Evolutionary conservation across 2,888 invertebrate genomes (phyloP), one percentile per base, ranked within the genome.

Genomic region (Tinea semifulvella): DNA sequence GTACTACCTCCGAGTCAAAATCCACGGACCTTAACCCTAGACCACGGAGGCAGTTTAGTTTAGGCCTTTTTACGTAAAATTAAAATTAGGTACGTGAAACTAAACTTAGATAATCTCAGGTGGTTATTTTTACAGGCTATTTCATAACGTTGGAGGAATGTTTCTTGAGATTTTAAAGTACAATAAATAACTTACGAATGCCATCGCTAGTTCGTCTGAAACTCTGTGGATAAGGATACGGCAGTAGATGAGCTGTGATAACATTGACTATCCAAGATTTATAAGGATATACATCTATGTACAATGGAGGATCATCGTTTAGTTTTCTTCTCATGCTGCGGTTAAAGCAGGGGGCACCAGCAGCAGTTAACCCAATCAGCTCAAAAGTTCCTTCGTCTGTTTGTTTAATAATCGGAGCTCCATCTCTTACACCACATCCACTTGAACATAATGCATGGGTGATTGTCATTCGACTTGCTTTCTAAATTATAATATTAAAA

Each of bases 231-330:
- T 71, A 74, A 0, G 76, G 57, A 5, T 56, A 49, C 0, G 77
- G 77, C n/a, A 74, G 48, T 1, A 64, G 54, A 43, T 66, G 55
- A 0, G 76, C 76, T 0, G 68, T 66, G 27, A 77, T 59, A 1
- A 70, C 66, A 48, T 74, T 76, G 19, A 63, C 56, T 10, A 76
- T 67, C 77, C 77, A 77, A 1, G 60, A 58, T 2, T 57, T 55
- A 53, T 75, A 77, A 1, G 76, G 76, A 47, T 60, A 76, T 1
- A 76, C 64, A 44, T 77, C 76, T 11, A 76, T 67, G 50, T 68
- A 77, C 0, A 75, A 51, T 0, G 77, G 75, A 0, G 75, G 75
- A 20, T 73, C 68, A 6, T 44, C 55, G 52, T 68, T 75, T 3
- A 75, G 56, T 0, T 62, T 58, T 3, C 53, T 54, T 2, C 77